Percentiles rank a stretch among this genome's conserved stretches.
phyloP scores from a whole-genome alignment of 2,113 vertebrate genomes.

The Centropus unirufus region DNA sequence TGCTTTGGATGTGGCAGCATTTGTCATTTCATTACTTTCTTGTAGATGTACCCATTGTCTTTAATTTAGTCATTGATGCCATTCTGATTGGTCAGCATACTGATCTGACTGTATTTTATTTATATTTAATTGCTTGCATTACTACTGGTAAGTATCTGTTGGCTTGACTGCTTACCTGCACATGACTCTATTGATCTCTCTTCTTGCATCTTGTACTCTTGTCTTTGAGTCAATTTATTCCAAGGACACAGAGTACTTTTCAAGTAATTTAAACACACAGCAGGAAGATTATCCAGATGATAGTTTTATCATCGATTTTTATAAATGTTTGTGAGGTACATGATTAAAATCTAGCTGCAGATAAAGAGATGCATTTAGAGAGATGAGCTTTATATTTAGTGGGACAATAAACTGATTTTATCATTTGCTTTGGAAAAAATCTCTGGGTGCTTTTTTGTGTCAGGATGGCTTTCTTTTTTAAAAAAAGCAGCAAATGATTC shows the following conservation, averaged over 20 bases:
- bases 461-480: neutral
- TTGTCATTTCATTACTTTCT: neutral
- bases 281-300: conserved; percentile 25
- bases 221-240: conserved; percentile 44
- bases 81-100: neutral
- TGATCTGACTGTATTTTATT: neutral
- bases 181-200: conserved; percentile 32
- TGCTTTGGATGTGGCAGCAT: neutral
- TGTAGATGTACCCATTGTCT: neutral
- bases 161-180: neutral
- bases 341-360: neutral
- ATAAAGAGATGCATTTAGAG: neutral
- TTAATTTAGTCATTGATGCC: neutral
- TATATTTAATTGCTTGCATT: conserved; percentile 1
- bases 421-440: neutral
- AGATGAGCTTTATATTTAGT: neutral
- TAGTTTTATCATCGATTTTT: conserved; percentile 41
- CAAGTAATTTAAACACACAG: conserved; percentile 42
- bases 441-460: neutral
- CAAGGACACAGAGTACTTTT: conserved; percentile 52
- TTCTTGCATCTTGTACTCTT: conserved; percentile 24
- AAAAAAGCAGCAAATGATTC: neutral
- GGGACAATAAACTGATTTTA: neutral
- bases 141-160: neutral
- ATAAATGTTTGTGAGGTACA: neutral